These are phyloP conservation scores for Mermis nigrescens DNA, from an alignment of 2,888 invertebrate species.

Conservation along the genomic window DNA sequence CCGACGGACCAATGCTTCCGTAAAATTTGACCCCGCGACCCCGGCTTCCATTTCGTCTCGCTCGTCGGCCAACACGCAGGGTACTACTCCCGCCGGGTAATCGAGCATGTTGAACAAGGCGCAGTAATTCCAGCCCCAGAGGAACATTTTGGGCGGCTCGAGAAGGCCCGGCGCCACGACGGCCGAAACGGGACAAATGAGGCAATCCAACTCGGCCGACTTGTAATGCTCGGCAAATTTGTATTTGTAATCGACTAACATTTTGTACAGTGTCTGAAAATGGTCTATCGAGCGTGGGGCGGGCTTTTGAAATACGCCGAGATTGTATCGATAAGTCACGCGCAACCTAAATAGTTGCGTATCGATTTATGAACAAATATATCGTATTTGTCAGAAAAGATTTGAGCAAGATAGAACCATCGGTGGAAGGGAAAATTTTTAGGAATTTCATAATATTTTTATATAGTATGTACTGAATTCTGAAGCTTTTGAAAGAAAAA, in stretches of 20 bases:
- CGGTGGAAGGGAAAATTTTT: no score
- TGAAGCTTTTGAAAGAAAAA: no score
- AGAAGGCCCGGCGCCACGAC: neutral
- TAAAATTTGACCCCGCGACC: neutral
- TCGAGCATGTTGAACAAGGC: constrained; percentile 16
- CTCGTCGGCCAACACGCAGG: neutral
- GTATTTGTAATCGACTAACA: neutral
- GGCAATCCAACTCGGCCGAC: neutral
- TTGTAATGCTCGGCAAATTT: neutral
- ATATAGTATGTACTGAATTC: no score
- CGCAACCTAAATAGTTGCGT: no score
- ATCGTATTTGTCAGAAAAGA: no score
- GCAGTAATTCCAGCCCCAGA: constrained; percentile 21
- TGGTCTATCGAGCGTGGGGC: no score
- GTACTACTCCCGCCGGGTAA: constrained; percentile 5
- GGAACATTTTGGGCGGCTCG: neutral
- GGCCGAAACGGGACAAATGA: neutral
- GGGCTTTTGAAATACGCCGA: no score
- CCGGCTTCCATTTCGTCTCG: neutral
- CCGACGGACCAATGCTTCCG: neutral
- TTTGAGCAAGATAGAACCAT: no score
- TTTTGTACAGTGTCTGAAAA: no score
- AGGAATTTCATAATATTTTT: no score
- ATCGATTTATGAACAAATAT: no score
- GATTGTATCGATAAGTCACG: no score